Base-by-base conservation (phyloP, 37 sponge, comb jelly and placozoan genomes). In the Lycopodina hypogea region DNA sequence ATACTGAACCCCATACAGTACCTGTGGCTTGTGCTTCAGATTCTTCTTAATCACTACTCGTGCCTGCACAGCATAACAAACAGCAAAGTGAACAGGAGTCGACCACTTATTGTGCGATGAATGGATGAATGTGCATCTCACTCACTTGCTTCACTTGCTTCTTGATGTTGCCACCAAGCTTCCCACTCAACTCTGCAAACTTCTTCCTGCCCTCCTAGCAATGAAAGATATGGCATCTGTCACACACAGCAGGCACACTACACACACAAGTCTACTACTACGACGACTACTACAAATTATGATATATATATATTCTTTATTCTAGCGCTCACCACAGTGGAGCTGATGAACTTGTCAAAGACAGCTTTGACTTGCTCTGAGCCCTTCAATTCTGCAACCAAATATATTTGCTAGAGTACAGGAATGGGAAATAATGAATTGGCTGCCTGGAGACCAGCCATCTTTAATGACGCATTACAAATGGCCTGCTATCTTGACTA, bases 301-400 rank as follows among this genome's bases (percentile, higher is more conserved):
- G 30, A 30, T 68, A 35, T 68, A 30, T 14, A 36, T 35, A 32
- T 4, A 45, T 45, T 12, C 48, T 12, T 9, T 12, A 68, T 32
- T 30, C 21, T 11, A 7, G 4, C 6, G n/a, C 68, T 58, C 71
- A 68, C 69, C 71, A 56, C 56, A 50, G 81, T 80, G 59, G 55
- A 55, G n/a, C 56, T 70, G 45, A 71, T 29, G 39, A 80, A 80
- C 61, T 71, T 80, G 22, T 78, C 69, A 78, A 78, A 78, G 9
- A 81, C 56, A 29, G 74, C 74, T 52, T 87, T 69, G 26, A 76
- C 77, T 39, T 78, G 78, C 8, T 78, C 42, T 3, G 58, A 42
- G 21, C 74, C 74, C 32, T 69, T 76, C 81, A 87, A 21, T 42
- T 86, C 75, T 78, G 48, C 22, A 45, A 36, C 1, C 29, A 18